These are phyloP conservation scores for Pteropus rufus DNA, from an alignment of 2,797 vertebrate genomes.

Conservation along the genomic window DNA sequence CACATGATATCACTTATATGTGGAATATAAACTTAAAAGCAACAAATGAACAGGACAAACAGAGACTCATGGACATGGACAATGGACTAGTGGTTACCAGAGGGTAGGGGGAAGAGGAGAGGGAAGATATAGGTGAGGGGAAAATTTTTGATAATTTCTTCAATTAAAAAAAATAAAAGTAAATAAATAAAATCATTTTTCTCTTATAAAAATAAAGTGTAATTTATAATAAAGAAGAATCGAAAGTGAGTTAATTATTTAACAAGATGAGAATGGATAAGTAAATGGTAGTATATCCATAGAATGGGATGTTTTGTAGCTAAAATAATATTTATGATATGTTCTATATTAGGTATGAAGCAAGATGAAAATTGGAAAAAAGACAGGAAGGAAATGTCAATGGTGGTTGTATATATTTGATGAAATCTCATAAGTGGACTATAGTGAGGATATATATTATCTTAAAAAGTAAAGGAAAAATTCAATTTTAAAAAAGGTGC, in stretches of 20 bases:
- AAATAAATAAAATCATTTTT: no score
- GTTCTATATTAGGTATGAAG: background rate
- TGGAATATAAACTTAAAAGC: no score
- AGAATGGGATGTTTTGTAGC: background rate
- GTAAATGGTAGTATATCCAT: background rate
- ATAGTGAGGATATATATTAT: background rate
- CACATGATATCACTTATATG: no score
- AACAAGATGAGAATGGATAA: background rate
- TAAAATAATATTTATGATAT: background rate
- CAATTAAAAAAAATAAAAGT: no score
- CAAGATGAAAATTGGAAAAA: background rate
- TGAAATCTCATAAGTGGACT: background rate
- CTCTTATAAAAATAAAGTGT: background rate
- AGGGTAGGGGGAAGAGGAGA: no score
- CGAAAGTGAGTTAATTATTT: background rate
- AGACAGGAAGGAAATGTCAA: background rate
- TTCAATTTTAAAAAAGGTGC: background rate
- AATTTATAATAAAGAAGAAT: constrained; percentile 15
- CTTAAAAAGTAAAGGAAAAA: background rate
- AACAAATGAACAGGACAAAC: no score
- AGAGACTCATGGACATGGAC: no score
- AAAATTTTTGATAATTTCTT: no score
- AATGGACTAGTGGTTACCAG: no score
- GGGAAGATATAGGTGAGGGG: no score
- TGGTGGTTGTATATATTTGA: background rate